Evolutionary conservation across 2,797 vertebrate species (phyloP), one percentile per base, ranked within the genome.

Genomic region (Brachymystax lenok): DNA sequence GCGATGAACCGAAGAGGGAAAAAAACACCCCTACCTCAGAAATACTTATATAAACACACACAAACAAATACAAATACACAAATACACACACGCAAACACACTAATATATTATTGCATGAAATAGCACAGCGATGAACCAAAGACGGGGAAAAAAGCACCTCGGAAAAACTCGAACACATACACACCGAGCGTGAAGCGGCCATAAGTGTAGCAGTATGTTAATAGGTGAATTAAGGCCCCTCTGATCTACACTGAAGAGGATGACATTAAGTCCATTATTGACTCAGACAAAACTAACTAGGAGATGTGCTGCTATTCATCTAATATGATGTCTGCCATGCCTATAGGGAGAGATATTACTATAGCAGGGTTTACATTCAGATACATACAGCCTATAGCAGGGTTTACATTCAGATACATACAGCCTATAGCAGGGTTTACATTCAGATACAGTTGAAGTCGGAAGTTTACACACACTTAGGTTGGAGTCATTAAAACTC

Each of bases 241-340:
- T 63, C 61, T 63, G 61, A 63, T 63, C 61, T 24, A 63, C 24
- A 12, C 10, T 28, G 24, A 64, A 64, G 63, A 64, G 24, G 24
- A 64, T 64, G 63, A 64, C 28, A 64, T 64, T 64, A 64, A 64
- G 24, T 28, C 24, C 24, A 64, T 64, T 64, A 28, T 64, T 64
- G 63, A 64, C 24, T 28, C 61, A 64, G 51, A 52, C 51, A 52
- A 52, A 52, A 52, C 51, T 16, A 27, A 24, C 63, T 64, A 19
- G 54, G 52, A 54, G 54, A 4, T 3, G 8, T 24, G 63, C 12
- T 13, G 63, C 21, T 28, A 64, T 64, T 2, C 21, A 24, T 3
- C 24, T 14, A 64, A 64, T n/a, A 56, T 56, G 6, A 64, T 28
- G 63, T 27, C 24, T 28, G 63, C 24, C 3, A 1, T 10, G 13